These are phyloP conservation scores for Urechis unicinctus DNA, from an alignment of 2,888 invertebrate species.

Conservation along the genomic window DNA sequence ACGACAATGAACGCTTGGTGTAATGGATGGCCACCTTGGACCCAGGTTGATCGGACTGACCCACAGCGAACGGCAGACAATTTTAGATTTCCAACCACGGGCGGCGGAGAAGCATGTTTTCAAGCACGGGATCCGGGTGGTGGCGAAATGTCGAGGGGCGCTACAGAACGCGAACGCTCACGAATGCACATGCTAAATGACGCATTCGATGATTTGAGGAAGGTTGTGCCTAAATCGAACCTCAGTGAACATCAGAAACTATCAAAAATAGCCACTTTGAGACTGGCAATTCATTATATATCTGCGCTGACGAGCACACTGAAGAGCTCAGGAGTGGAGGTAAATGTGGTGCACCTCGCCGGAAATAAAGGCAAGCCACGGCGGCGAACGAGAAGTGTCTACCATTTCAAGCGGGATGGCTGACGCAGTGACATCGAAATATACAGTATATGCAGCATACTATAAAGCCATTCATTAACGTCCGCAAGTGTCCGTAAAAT, in stretches of 20 bases:
- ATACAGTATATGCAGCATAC: too few relatives aligned
- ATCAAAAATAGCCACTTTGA: slow-evolving; percentile 49
- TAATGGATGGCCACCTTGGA: too few relatives aligned
- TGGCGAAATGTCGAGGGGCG: too few relatives aligned
- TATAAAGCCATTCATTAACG: too few relatives aligned
- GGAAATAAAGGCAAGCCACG: background rate
- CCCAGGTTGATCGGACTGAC: too few relatives aligned
- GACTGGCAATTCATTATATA: slow-evolving; percentile 49
- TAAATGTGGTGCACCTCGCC: background rate
- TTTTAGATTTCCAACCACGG: too few relatives aligned
- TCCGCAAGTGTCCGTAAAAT: too few relatives aligned
- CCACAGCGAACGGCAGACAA: too few relatives aligned
- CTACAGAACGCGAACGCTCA: slow-evolving; percentile 36
- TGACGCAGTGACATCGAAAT: too few relatives aligned
- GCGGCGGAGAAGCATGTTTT: too few relatives aligned
- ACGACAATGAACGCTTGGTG: too few relatives aligned
- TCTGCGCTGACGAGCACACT: slow-evolving; percentile 28
- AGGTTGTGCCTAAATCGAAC: slow-evolving; percentile 46
- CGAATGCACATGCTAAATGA: slow-evolving; percentile 50
- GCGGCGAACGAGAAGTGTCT: background rate
- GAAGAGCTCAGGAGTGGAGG: slow-evolving; percentile 11
- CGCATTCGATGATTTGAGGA: slow-evolving; percentile 46
- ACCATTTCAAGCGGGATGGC: background rate
- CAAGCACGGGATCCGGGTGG: too few relatives aligned
- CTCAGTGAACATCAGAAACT: slow-evolving; percentile 47